A percentile compares a stretch with the other conserved stretches of the same genome.
Conservation (phyloP, 2,888 invertebrate species). For the Salticus scenicus region DNA sequence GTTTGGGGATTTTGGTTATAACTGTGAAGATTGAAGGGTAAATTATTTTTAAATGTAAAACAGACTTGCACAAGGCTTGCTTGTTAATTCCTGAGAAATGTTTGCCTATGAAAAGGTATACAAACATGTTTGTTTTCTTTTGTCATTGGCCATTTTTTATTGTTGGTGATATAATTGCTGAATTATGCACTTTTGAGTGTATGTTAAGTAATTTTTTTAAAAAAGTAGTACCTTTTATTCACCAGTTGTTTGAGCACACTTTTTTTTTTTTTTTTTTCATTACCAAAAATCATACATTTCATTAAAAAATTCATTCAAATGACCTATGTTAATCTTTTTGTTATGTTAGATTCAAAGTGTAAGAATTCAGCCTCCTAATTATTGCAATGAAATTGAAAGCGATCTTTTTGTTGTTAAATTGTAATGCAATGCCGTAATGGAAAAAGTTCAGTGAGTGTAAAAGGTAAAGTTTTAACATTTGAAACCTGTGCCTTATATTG, state of each 20-base stretch:
- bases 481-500: conserved; percentile 12
- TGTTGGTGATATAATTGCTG: not conserved
- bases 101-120: not conserved
- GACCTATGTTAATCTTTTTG: too few relatives aligned
- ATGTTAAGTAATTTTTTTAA: not conserved
- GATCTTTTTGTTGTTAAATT: too few relatives aligned
- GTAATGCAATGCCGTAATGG: too few relatives aligned
- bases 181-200: not conserved
- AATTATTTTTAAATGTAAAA: not conserved
- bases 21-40: not conserved
- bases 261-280: too few relatives aligned
- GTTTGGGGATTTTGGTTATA: not conserved
- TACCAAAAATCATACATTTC: too few relatives aligned
- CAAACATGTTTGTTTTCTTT: not conserved
- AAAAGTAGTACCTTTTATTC: not conserved
- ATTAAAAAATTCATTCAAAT: too few relatives aligned
- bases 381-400: too few relatives aligned
- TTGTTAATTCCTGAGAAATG: not conserved
- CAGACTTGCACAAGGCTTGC: not conserved
- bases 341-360: too few relatives aligned
- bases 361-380: too few relatives aligned
- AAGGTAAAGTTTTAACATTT: too few relatives aligned
- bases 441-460: not conserved
- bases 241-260: not conserved
- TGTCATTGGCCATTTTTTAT: not conserved